A percentile compares a stretch with the other conserved stretches of the same genome.
Evolutionary conservation across 1,140 invertebrate genomes (phyloP).

Genomic region (Drosophila orena): DNA sequence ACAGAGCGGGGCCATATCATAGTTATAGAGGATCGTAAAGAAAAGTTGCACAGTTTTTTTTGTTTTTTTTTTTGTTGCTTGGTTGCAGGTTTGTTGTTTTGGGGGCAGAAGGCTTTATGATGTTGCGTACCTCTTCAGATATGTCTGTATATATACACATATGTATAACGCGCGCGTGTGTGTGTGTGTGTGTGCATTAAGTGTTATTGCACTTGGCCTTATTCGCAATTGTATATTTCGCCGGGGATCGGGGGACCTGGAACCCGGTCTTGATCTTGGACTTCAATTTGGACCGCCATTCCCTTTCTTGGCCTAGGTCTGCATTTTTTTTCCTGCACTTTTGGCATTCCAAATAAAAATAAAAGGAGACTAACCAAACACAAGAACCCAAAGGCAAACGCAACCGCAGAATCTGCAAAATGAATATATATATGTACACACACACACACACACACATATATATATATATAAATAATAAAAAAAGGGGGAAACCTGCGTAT

Average conservation of each 20-base stretch:
- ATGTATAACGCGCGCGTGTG: background rate
- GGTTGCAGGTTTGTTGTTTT: slow-evolving; percentile 5
- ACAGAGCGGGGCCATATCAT: slow-evolving; percentile 37
- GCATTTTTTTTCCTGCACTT: slow-evolving; percentile 24
- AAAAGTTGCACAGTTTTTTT: slow-evolving; percentile 53
- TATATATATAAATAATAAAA: background rate
- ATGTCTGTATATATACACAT: slow-evolving; percentile 11
- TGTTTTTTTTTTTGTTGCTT: slow-evolving; percentile 10
- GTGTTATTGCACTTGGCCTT: slow-evolving; percentile 66
- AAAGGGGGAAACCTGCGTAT: slow-evolving; percentile 28
- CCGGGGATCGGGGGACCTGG: slow-evolving; percentile 4
- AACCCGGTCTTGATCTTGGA: slow-evolving; percentile 68
- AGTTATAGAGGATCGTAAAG: slow-evolving; percentile 65
- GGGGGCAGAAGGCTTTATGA: slow-evolving; percentile 39
- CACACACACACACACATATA: background rate
- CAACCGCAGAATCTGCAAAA: slow-evolving; percentile 37
- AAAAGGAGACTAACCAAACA: slow-evolving; percentile 1
- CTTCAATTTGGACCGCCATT: slow-evolving; percentile 49
- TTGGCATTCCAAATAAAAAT: slow-evolving; percentile 46
- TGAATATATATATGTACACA: slow-evolving; percentile 5
- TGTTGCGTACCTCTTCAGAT: slow-evolving; percentile 36
- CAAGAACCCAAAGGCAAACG: slow-evolving; percentile 41
- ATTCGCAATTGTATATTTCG: slow-evolving; percentile 43
- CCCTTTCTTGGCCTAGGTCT: slow-evolving; percentile 54
- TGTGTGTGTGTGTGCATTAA: slow-evolving; percentile 5